These are phyloP conservation scores for Cheilosia vulpina DNA, from an alignment of 2,888 invertebrate species.

Conservation along the genomic window DNA sequence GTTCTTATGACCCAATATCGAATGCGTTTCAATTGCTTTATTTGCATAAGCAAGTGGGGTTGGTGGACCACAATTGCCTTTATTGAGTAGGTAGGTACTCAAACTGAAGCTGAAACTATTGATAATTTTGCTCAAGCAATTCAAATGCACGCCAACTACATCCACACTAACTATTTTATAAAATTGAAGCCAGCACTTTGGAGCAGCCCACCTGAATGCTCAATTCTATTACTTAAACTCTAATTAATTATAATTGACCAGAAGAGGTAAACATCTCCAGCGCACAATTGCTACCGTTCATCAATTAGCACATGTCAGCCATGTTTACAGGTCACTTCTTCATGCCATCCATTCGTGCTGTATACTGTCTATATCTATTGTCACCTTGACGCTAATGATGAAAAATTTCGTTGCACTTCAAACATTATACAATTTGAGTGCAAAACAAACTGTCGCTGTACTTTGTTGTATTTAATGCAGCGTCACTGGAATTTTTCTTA, in stretches of 20 bases:
- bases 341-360: constrained; percentile 3
- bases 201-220: not conserved
- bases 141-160: too few relatives aligned
- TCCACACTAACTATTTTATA: not conserved
- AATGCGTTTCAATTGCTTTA: too few relatives aligned
- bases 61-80: too few relatives aligned
- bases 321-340: constrained; percentile 49
- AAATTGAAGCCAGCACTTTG: too few relatives aligned
- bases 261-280: constrained; percentile 26
- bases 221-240: constrained; percentile 5
- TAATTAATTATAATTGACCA: constrained; percentile 51
- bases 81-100: too few relatives aligned
- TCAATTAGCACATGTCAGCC: constrained; percentile 61
- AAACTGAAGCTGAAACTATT: too few relatives aligned
- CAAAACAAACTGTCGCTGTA: constrained; percentile 42
- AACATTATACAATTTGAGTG: constrained; percentile 14
- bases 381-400: constrained; percentile 66
- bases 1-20: too few relatives aligned
- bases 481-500: constrained; percentile 54
- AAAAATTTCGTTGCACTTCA: constrained; percentile 47
- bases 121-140: too few relatives aligned
- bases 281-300: constrained; percentile 39
- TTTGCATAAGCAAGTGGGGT: too few relatives aligned
- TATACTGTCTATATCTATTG: constrained; percentile 10
- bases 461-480: constrained; percentile 17